A percentile compares a stretch with the other conserved stretches of the same genome.
Evolutionary conservation across 2,888 invertebrate genomes (phyloP).

Genomic region (Cybosia mesomella): DNA sequence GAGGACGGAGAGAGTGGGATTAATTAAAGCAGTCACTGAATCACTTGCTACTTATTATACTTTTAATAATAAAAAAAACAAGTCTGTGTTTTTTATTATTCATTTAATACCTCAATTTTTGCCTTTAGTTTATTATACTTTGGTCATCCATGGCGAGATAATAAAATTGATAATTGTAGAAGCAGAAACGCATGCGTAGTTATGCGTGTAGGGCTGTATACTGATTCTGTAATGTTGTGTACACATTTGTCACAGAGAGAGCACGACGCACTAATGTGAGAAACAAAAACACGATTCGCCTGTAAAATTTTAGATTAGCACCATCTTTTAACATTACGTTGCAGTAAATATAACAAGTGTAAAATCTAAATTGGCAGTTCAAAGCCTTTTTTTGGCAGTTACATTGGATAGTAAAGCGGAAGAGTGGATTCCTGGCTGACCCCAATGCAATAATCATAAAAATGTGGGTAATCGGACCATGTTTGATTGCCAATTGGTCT

Average conservation of each 20-base stretch:
- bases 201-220: no score
- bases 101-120: no score
- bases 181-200: background rate
- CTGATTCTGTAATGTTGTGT: no score
- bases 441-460: conserved; percentile 28
- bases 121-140: no score
- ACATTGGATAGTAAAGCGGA: conserved; percentile 11
- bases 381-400: background rate
- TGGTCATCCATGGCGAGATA: no score
- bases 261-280: background rate
- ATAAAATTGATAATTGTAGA: background rate
- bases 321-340: background rate
- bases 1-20: no score
- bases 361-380: background rate
- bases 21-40: no score
- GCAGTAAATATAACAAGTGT: conserved; percentile 8
- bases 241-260: background rate
- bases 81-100: no score
- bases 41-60: no score
- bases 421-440: conserved; percentile 26
- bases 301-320: background rate
- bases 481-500: conserved; percentile 36
- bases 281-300: background rate
- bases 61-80: no score
- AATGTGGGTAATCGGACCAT: conserved; percentile 26